These are phyloP conservation scores for Echinarachnius parma DNA, from an alignment of 53 echinoderm and acorn worm species.

Conservation along the genomic window DNA sequence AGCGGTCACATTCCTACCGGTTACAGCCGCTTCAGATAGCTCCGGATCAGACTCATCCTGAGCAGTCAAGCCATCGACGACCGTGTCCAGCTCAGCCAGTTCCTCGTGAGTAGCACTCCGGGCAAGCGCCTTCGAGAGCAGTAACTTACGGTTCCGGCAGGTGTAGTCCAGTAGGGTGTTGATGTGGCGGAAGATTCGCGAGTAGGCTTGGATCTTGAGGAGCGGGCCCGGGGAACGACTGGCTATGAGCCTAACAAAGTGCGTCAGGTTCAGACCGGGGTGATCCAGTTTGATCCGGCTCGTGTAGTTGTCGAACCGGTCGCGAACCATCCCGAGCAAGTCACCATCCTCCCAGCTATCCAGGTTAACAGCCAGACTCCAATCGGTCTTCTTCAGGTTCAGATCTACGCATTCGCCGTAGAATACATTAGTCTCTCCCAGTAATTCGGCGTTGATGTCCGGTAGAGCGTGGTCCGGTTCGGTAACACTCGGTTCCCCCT, in stretches of 20 bases:
- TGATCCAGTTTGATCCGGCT: neutral
- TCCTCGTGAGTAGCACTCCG: slow-evolving; percentile 7
- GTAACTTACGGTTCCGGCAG: slow-evolving; percentile 11
- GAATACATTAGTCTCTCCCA: too few species aligned
- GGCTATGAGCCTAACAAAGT: slow-evolving; percentile 5
- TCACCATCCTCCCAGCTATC: too few species aligned
- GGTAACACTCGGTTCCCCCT: too few species aligned
- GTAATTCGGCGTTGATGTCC: too few species aligned
- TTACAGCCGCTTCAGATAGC: too few species aligned
- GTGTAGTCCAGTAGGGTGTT: neutral
- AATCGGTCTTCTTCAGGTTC: too few species aligned
- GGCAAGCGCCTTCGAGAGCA: neutral
- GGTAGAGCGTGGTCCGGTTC: too few species aligned
- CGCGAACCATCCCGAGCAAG: neutral
- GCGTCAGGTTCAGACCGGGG: slow-evolving; percentile 16
- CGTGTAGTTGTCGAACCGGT: slow-evolving; percentile 16
- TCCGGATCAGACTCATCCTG: too few species aligned
- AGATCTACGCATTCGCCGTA: too few species aligned
- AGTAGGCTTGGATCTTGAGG: slow-evolving; percentile 29
- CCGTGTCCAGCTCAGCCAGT: neutral
- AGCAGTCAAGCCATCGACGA: too few species aligned
- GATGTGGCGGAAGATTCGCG: slow-evolving; percentile 9
- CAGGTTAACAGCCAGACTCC: too few species aligned
- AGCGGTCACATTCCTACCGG: too few species aligned
- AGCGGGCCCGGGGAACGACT: slow-evolving; percentile 1